Percentiles rank a stretch among this genome's conserved stretches.
Conservation (phyloP, 2,113 vertebrate genomes). For the Xiphophorus maculatus region DNA sequence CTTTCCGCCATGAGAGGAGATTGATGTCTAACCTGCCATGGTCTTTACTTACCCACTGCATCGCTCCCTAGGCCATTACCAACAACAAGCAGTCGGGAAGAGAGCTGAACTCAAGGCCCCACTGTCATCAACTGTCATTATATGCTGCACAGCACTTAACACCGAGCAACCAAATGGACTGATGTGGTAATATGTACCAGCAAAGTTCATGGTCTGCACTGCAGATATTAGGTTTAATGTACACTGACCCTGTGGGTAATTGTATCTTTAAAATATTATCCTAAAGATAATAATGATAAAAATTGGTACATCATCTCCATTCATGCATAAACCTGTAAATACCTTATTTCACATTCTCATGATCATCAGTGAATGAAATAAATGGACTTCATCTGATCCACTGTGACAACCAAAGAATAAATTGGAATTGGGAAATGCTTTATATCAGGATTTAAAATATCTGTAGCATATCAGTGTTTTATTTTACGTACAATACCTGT, state of each 20-base stretch:
- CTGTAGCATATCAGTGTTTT: too few species aligned
- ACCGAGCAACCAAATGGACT: slow-evolving; percentile 34
- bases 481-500: too few species aligned
- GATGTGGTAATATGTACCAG: slow-evolving; percentile 14
- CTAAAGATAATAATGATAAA: background rate
- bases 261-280: slow-evolving; percentile 9
- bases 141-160: slow-evolving; percentile 36
- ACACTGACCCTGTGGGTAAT: background rate
- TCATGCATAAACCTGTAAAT: slow-evolving; percentile 24
- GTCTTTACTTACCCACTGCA: slow-evolving; percentile 62
- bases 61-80: slow-evolving; percentile 64
- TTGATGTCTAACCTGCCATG: slow-evolving; percentile 65
- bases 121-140: slow-evolving; percentile 61
- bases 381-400: background rate
- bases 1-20: slow-evolving; percentile 65
- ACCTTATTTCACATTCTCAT: slow-evolving; percentile 2
- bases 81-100: slow-evolving; percentile 50
- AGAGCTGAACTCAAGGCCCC: slow-evolving; percentile 52
- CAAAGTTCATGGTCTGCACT: slow-evolving; percentile 46
- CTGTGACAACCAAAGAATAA: background rate
- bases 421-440: too few species aligned
- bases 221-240: slow-evolving; percentile 31
- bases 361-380: slow-evolving; percentile 1
- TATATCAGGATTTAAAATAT: too few species aligned
- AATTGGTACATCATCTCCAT: slow-evolving; percentile 14